Conservation (phyloP, 2,888 invertebrate genomes). For the Thymelicus acteon region DNA sequence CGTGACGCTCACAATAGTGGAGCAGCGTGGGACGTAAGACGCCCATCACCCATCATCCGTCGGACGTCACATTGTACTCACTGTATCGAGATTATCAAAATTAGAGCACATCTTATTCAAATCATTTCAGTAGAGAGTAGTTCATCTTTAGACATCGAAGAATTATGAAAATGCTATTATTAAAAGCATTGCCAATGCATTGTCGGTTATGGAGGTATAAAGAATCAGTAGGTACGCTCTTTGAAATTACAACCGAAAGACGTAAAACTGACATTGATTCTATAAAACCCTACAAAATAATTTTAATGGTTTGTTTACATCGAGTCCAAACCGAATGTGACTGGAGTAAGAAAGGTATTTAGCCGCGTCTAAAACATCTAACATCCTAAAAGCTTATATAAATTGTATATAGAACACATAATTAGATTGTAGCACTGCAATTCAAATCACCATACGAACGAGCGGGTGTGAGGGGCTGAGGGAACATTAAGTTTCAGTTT, state of each 20-base stretch:
- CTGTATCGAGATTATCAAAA: conserved; percentile 1
- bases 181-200: too few species aligned
- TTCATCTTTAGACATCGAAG: too few species aligned
- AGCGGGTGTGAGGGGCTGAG: background rate
- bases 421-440: background rate
- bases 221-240: too few species aligned
- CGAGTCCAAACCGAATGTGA: too few species aligned
- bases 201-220: too few species aligned
- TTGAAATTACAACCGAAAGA: too few species aligned
- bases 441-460: background rate
- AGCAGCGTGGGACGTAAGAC: conserved; percentile 22
- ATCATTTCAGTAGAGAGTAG: too few species aligned
- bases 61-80: background rate
- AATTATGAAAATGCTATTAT: too few species aligned
- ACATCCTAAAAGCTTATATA: background rate
- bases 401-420: background rate
- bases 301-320: too few species aligned
- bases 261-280: too few species aligned
- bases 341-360: too few species aligned
- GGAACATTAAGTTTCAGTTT: conserved; percentile 32
- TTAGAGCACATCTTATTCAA: background rate
- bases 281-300: too few species aligned
- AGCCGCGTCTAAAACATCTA: background rate
- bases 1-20: conserved; percentile 28
- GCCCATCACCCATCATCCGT: background rate